These are phyloP conservation scores for Sula dactylatra DNA, from an alignment of 2,113 vertebrate species.

Conservation along the genomic window DNA sequence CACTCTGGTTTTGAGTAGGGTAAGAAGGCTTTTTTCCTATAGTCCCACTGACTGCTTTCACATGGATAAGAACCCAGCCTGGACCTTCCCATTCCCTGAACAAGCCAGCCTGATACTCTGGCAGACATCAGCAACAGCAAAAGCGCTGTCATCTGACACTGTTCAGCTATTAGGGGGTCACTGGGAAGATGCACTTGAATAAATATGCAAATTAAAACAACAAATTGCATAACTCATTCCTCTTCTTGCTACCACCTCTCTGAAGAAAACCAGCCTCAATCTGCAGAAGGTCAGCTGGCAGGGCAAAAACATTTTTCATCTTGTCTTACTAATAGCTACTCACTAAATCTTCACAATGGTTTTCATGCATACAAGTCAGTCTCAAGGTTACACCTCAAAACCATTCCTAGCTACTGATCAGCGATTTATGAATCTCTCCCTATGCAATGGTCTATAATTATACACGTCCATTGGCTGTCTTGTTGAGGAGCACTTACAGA, in stretches of 20 bases:
- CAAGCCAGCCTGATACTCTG: not conserved
- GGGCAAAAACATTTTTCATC: slow-evolving; percentile 11
- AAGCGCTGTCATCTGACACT: not conserved
- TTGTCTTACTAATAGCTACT: not conserved
- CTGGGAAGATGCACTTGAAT: not conserved
- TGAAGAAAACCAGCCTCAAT: not conserved
- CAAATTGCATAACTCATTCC: slow-evolving; percentile 9
- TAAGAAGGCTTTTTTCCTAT: not conserved
- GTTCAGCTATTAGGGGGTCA: not conserved
- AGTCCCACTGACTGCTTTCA: not conserved
- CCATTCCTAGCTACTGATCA: not conserved
- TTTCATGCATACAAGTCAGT: not conserved
- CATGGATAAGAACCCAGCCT: not conserved
- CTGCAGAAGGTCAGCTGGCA: not conserved
- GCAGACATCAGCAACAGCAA: not conserved
- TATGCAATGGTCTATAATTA: not conserved
- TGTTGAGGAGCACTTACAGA: not conserved
- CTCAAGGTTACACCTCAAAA: not conserved
- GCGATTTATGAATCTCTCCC: not conserved
- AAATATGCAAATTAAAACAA: slow-evolving; percentile 23
- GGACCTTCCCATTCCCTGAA: not conserved
- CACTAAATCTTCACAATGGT: not conserved
- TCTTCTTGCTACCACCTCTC: not conserved
- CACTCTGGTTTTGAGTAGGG: not conserved
- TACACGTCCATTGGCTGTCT: not conserved